A percentile compares a stretch with the other conserved stretches of the same genome.
Evolutionary conservation across 2,888 invertebrate genomes (phyloP).

Genomic region (Patella caerulea): DNA sequence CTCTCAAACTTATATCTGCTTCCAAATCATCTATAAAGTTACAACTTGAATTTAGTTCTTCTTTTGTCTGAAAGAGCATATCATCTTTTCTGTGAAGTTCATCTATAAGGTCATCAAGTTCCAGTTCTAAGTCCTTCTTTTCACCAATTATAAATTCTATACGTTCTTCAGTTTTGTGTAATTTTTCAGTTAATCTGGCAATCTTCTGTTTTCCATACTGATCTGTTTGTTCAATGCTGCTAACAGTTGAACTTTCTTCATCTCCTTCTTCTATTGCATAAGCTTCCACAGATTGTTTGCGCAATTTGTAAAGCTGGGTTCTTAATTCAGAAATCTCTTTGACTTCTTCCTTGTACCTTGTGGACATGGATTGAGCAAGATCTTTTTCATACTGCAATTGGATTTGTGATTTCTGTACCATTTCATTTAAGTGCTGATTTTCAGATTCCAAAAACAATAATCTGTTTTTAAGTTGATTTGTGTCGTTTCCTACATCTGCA

Average conservation of each 20-base stretch:
- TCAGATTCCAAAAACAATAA: not conserved
- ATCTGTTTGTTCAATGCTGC: not conserved
- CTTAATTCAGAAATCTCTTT: not conserved
- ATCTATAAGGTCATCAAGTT: not conserved
- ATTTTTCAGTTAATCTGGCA: slow-evolving; percentile 1
- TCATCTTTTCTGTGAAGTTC: not conserved
- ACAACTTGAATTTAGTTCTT: not conserved
- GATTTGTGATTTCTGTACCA: slow-evolving; percentile 13
- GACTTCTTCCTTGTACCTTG: not conserved
- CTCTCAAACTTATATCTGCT: slow-evolving; percentile 27
- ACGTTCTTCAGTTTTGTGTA: not conserved
- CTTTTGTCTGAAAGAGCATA: slow-evolving; percentile 1
- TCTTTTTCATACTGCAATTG: slow-evolving; percentile 14
- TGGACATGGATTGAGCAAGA: not conserved
- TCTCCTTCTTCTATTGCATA: not conserved
- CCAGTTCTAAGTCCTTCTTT: slow-evolving; percentile 1
- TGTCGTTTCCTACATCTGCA: not conserved
- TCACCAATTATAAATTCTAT: not conserved
- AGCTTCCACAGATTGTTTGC: not conserved
- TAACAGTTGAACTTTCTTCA: not conserved
- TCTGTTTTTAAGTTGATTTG: not conserved
- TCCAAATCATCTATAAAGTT: slow-evolving; percentile 22
- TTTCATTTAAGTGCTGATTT: slow-evolving; percentile 9
- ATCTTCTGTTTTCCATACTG: not conserved
- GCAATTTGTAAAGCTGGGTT: not conserved